Base-by-base conservation (phyloP, 2,888 invertebrate genomes). In the Rapana venosa region DNA sequence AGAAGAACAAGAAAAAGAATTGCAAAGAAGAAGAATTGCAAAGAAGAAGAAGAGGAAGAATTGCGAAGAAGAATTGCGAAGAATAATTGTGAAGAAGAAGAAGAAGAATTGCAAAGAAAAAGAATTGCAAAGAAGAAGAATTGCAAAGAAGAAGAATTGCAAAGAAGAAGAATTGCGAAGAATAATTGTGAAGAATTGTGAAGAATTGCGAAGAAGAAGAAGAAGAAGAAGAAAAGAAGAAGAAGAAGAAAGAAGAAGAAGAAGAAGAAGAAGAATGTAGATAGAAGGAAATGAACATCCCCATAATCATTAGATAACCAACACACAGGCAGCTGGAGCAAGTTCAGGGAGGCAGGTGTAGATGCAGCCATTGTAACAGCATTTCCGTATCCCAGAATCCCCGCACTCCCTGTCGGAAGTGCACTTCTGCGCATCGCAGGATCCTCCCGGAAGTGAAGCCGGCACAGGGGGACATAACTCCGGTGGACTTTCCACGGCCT, bases 331-430 rank as follows among this genome's bases (percentile, higher is more conserved):
- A 0, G 94, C 92, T 15, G 93, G 93, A n/a, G 92, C 89, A 1
- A 93, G 92, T 88, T 94, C 93, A 20, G 90, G 92, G 32, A 93
- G 89, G 90, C 94, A 94, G 0, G 94, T 93, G 90, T 93, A 94
- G 26, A 93, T 92, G 84, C 94, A 94, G 15, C 94, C 94, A 88
- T 93, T 94, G 90, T 92, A 94, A 89, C 94, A 94, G 87, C 94
- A 94, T 30, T 91, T 93, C 30, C 91, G 88, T 36, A 90, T 85
- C 35, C 61, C 86, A 22, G 66, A 66, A n/a, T 77, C 89, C 77
- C 91, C 79, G 74, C 94, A 94, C 83, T 93, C 93, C 15, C 90
- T 84, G 81, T 94, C 94, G 66, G 92, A 92, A 56, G 92, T 91
- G 87, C 94, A 94, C 4, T 88, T 87, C 26, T 88, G 90, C 22